Percentiles rank a stretch among this genome's conserved stretches.
phyloP scores from a whole-genome alignment of 2,888 invertebrate species.

The Rhagonycha fulva region DNA sequence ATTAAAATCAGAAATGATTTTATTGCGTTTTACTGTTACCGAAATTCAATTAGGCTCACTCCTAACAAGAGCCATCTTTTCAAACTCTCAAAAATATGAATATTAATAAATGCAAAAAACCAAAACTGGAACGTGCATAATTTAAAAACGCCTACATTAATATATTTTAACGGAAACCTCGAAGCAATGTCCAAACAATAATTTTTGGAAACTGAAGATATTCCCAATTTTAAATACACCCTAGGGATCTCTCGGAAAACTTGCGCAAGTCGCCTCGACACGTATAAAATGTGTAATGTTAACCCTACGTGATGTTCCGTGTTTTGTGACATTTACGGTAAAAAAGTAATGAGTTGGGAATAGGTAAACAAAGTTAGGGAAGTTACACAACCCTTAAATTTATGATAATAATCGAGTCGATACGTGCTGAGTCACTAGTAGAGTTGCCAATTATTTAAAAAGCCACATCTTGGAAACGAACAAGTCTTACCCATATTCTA shows the following conservation, averaged over 20 bases:
- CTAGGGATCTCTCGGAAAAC: background rate
- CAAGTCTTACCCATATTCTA: slow-evolving; percentile 48
- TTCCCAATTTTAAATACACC: background rate
- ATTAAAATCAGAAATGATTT: background rate
- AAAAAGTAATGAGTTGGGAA: background rate
- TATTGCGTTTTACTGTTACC: background rate
- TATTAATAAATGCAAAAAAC: background rate
- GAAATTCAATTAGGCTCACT: background rate
- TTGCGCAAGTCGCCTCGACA: background rate
- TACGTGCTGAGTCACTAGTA: background rate
- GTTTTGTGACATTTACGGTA: background rate
- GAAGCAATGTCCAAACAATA: background rate
- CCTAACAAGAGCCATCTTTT: background rate
- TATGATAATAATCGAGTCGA: background rate
- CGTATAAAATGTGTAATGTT: background rate
- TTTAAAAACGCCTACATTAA: background rate
- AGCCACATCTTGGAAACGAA: background rate
- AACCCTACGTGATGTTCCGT: background rate
- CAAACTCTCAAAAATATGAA: background rate
- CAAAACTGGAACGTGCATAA: background rate
- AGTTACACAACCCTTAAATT: background rate
- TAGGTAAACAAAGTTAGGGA: background rate
- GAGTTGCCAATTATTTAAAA: background rate
- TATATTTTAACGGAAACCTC: background rate
- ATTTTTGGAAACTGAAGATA: background rate